Conservation (phyloP, 2,888 invertebrate species). For the Lasioglossum vierecki region DNA sequence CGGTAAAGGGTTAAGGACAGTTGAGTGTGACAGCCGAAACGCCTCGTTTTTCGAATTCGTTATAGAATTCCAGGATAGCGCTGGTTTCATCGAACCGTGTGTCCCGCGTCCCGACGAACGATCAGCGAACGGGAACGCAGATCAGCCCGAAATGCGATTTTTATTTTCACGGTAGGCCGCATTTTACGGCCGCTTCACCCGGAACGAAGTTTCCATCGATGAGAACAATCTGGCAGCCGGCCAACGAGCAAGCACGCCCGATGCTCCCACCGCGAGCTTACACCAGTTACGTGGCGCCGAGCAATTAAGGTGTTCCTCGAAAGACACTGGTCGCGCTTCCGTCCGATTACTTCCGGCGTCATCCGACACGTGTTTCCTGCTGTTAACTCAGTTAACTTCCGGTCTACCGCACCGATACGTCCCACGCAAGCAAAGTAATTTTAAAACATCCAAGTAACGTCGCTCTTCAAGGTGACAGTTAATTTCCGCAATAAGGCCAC, state of each 20-base stretch:
- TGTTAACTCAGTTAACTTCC: neutral
- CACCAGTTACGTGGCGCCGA: slow-evolving; percentile 20
- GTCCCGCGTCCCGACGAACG: neutral
- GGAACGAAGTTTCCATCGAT: neutral
- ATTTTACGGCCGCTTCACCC: neutral
- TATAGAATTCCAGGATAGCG: neutral
- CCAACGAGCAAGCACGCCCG: neutral
- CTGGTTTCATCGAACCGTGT: neutral
- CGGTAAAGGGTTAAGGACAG: neutral
- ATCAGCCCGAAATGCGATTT: slow-evolving; percentile 3
- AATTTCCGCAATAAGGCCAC: too few species aligned
- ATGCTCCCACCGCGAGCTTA: neutral
- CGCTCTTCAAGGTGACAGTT: too few species aligned
- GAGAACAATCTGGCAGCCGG: neutral
- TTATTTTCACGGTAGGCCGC: slow-evolving; percentile 18
- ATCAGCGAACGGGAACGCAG: neutral
- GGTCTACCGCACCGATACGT: neutral
- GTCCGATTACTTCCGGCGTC: neutral
- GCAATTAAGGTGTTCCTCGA: slow-evolving; percentile 35
- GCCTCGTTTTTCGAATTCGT: neutral
- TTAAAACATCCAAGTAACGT: neutral
- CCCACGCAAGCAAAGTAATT: neutral
- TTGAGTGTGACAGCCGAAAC: neutral
- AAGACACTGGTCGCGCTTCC: neutral
- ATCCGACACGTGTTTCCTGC: neutral